Percentiles rank a stretch among this genome's conserved stretches.
Evolutionary conservation across 2,888 invertebrate genomes (phyloP).

Genomic region (Galerucella pusilla): DNA sequence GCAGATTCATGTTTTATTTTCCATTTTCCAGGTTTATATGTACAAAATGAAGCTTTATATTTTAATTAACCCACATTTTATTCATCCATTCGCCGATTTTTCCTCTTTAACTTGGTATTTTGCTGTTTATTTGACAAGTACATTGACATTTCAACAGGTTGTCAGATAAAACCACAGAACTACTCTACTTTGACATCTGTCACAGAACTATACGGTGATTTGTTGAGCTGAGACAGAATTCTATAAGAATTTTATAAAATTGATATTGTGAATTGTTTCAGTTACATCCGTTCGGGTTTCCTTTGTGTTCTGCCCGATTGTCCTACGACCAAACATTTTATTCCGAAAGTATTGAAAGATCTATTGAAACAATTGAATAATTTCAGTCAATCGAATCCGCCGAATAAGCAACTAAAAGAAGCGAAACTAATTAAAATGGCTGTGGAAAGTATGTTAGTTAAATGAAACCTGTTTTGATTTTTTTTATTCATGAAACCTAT

Average conservation of each 20-base stretch:
- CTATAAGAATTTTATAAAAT: not conserved
- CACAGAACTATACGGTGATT: too few relatives aligned
- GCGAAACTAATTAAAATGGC: constrained; percentile 82
- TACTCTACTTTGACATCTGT: too few relatives aligned
- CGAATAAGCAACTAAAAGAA: constrained; percentile 72
- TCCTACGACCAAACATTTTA: constrained; percentile 84
- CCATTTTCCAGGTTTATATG: too few relatives aligned
- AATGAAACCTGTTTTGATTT: not conserved
- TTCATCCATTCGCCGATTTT: too few relatives aligned
- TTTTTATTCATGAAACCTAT: not conserved
- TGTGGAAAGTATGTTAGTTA: constrained; percentile 54
- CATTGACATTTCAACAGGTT: too few relatives aligned
- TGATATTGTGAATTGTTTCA: constrained; percentile 61
- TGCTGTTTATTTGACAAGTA: too few relatives aligned
- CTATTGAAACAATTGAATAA: constrained; percentile 79
- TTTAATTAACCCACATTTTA: too few relatives aligned
- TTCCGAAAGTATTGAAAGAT: constrained; percentile 80
- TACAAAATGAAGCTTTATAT: too few relatives aligned
- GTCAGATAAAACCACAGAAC: too few relatives aligned
- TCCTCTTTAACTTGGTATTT: too few relatives aligned
- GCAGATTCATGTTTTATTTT: too few relatives aligned
- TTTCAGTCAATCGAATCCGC: constrained; percentile 76
- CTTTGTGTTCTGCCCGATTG: constrained; percentile 82
- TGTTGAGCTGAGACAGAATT: too few relatives aligned
- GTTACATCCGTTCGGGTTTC: constrained; percentile 89